Evolutionary conservation across 2,888 invertebrate species (phyloP).

Genomic region (Tyria jacobaeae): DNA sequence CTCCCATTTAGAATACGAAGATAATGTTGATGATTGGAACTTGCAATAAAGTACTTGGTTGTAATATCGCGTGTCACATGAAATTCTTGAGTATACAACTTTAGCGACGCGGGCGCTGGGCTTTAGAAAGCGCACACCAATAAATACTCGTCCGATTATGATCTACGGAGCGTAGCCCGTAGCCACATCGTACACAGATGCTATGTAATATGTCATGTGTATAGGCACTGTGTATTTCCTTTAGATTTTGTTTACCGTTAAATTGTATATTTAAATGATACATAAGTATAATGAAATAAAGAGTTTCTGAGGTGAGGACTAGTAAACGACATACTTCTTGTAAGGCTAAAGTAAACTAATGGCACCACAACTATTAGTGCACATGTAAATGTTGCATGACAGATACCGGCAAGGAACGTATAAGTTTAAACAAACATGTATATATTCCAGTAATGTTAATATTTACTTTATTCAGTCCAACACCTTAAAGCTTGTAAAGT

Average conservation of each 20-base stretch:
- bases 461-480: no score
- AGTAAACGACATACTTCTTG: no score
- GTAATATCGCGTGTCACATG: conserved; percentile 72
- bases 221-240: conserved; percentile 16
- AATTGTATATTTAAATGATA: conserved; percentile 1
- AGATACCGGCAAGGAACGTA: no score
- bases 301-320: not conserved
- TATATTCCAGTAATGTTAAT: no score
- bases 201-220: conserved; percentile 25
- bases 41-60: conserved; percentile 58
- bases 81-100: conserved; percentile 70
- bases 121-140: conserved; percentile 81
- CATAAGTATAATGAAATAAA: not conserved
- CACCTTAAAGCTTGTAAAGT: no score
- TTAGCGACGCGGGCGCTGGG: conserved; percentile 50
- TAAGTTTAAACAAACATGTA: no score
- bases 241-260: conserved; percentile 4
- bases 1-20: conserved; percentile 51
- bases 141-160: conserved; percentile 85
- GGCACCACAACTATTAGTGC: no score
- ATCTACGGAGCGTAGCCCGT: conserved; percentile 85
- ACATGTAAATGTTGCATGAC: no score
- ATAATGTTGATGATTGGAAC: conserved; percentile 56
- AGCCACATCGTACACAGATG: conserved; percentile 67
- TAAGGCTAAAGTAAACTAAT: no score